Evolutionary conservation across 2,113 vertebrate genomes (phyloP).

Genomic region (Tupaia chinensis): DNA sequence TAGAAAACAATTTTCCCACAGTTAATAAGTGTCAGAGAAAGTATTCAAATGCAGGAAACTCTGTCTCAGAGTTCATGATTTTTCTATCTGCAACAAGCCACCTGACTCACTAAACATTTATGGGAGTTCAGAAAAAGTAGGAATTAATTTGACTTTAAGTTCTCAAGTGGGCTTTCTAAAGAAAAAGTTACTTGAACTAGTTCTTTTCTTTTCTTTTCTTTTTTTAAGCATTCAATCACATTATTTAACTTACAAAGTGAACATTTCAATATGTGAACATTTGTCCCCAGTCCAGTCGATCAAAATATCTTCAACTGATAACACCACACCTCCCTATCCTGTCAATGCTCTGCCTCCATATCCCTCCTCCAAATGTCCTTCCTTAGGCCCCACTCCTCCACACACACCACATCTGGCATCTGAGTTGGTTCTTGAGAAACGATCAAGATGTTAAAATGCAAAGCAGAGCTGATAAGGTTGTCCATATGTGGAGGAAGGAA

Average conservation of each 20-base stretch:
- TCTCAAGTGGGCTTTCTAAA: constrained; percentile 26
- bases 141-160: constrained; percentile 47
- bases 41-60: constrained; percentile 18
- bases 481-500: background rate
- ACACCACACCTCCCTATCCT: no score
- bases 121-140: constrained; percentile 8
- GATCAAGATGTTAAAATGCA: background rate
- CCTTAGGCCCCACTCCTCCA: no score
- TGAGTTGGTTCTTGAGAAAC: constrained; percentile 31
- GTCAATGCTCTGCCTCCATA: no score
- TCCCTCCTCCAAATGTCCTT: no score
- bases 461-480: background rate
- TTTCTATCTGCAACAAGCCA: background rate
- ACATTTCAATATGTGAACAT: no score
- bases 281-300: no score
- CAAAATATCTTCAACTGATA: no score
- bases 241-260: no score
- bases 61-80: background rate
- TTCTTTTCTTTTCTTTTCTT: constrained; percentile 34
- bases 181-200: background rate
- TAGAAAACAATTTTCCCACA: background rate
- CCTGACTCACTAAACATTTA: constrained; percentile 18
- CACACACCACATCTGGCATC: no score
- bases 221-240: no score
- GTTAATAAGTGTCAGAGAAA: background rate